phyloP scores from a whole-genome alignment of 2,113 vertebrate species.

The Grantiella picta region DNA sequence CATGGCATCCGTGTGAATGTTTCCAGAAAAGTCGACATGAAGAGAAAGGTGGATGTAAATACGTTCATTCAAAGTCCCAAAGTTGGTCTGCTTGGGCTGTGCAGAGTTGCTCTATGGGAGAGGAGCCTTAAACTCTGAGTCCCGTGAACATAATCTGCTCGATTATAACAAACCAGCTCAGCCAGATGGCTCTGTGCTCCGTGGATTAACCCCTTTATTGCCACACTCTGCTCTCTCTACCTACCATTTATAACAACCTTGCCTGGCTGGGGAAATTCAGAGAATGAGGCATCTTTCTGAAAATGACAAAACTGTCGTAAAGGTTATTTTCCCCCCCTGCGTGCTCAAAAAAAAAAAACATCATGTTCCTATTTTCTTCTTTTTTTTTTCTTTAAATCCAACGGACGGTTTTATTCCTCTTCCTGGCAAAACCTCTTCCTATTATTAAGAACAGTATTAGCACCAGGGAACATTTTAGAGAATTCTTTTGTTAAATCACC shows the following conservation, averaged over 20 bases:
- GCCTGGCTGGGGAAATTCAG: not conserved
- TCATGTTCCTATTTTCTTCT: not conserved
- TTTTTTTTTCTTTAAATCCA: not conserved
- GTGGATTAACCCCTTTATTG: conserved; percentile 75
- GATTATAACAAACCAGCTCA: conserved; percentile 83
- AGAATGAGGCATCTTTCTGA: not conserved
- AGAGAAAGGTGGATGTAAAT: conserved; percentile 85
- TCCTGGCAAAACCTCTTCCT: not conserved
- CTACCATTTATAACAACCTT: conserved; percentile 15
- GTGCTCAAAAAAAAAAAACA: not conserved
- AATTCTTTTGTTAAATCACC: conserved; percentile 39
- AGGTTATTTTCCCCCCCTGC: not conserved
- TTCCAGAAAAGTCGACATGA: conserved; percentile 95
- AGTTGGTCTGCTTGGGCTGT: conserved; percentile 72
- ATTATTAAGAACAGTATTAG: conserved; percentile 16
- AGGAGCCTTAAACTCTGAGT: conserved; percentile 79
- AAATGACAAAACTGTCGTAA: not conserved
- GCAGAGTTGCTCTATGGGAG: conserved; percentile 73
- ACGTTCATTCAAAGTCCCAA: conserved; percentile 84
- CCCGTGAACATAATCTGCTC: conserved; percentile 82
- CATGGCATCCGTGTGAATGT: conserved; percentile 94
- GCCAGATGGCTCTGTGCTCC: conserved; percentile 82
- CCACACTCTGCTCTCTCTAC: conserved; percentile 29
- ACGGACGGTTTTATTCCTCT: not conserved
- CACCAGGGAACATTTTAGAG: conserved; percentile 6